phyloP scores from a whole-genome alignment of 2,797 vertebrate species.

The Enteromius thamalakanensis region DNA sequence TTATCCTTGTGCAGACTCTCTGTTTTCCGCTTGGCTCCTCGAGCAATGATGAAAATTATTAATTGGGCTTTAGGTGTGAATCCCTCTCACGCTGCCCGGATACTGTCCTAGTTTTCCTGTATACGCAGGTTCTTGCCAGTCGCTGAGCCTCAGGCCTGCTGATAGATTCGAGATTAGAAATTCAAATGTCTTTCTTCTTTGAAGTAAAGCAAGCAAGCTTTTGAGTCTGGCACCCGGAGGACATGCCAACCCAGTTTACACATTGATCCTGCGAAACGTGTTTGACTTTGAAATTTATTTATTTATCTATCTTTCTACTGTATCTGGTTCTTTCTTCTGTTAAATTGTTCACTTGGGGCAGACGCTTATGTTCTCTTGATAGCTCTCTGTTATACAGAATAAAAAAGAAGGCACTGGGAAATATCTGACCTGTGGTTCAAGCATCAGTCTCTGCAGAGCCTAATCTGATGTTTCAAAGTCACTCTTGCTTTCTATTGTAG shows the following conservation, averaged over 20 bases:
- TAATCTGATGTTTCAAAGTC: not conserved
- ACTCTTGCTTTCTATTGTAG: not conserved
- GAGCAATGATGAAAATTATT: constrained; percentile 26
- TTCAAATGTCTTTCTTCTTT: constrained; percentile 76
- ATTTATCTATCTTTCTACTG: constrained; percentile 35
- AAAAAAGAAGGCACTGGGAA: constrained; percentile 1
- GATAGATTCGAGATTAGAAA: constrained; percentile 75
- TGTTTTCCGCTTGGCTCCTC: constrained; percentile 2
- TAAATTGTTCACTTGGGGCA: constrained; percentile 6
- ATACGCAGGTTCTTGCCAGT: constrained; percentile 56
- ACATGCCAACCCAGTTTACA: constrained; percentile 30
- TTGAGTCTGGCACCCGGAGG: constrained; percentile 44
- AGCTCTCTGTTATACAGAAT: not conserved
- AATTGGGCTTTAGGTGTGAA: constrained; percentile 40
- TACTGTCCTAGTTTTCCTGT: constrained; percentile 50
- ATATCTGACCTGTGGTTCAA: not conserved
- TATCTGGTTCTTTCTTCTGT: constrained; percentile 22
- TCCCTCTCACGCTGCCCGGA: constrained; percentile 6
- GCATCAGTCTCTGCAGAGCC: not conserved
- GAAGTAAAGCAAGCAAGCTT: constrained; percentile 67
- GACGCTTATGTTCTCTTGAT: constrained; percentile 19
- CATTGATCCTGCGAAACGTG: constrained; percentile 36
- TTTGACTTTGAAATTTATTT: constrained; percentile 49
- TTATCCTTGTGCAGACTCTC: not conserved
- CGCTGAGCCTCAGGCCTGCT: constrained; percentile 67